phyloP scores from a whole-genome alignment of 2,888 invertebrate genomes.

The Lamproptera curius region DNA sequence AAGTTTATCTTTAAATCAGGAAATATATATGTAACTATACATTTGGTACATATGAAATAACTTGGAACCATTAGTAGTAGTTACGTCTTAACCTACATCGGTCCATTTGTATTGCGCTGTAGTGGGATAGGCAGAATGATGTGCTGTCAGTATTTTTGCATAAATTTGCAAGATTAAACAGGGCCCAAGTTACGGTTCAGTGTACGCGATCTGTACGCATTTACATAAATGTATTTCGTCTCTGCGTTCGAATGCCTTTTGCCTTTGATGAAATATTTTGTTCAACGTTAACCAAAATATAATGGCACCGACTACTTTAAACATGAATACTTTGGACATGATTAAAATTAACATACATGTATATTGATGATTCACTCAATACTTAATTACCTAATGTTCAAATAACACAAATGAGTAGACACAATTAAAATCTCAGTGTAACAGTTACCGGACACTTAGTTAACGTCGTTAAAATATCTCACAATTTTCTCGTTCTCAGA shows the following conservation, averaged over 20 bases:
- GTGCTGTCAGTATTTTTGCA: conserved; percentile 72
- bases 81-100: no score
- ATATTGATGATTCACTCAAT: no score
- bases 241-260: conserved; percentile 7
- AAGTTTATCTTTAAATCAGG: no score
- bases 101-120: conserved; percentile 50
- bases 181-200: conserved; percentile 37
- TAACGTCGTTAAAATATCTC: conserved; percentile 18
- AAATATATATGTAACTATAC: no score
- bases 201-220: conserved; percentile 37
- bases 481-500: conserved; percentile 17
- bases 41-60: no score
- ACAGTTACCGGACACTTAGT: conserved; percentile 13
- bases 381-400: no score
- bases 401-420: background rate
- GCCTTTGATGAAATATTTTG: conserved; percentile 5
- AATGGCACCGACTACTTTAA: no score
- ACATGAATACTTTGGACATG: no score
- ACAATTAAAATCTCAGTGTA: conserved; percentile 15
- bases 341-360: no score
- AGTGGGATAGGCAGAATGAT: conserved; percentile 68
- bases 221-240: conserved; percentile 17
- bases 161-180: conserved; percentile 75
- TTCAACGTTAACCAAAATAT: no score
- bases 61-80: no score